Evolutionary conservation across 2,888 invertebrate species (phyloP), one percentile per base, ranked within the genome.

Genomic region (Galerucella pusilla): DNA sequence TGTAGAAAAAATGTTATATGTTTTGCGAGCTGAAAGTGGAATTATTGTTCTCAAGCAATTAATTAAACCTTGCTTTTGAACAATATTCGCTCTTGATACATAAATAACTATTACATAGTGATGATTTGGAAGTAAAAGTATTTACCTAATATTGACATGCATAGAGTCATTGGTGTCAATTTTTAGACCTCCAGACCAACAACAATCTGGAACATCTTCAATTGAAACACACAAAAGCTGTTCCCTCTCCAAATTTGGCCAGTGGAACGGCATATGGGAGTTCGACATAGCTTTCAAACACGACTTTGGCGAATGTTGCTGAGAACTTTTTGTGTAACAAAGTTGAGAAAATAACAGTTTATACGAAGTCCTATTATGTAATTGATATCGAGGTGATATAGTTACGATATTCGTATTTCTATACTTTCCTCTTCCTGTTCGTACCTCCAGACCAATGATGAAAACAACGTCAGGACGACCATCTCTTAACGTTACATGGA

Each of bases 251-350:
- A 94, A 91, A 78, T 96, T 92, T 68, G 97, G 95, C 98, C 99
- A 99, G 88, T 99, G 98, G 89, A 97, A 99, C 20, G 98, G 95
- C 88, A 98, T 92, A 86, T 94, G 94, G 85, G 96, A 96, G 79
- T 95, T 94, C 0, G 97, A 93, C 84, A 96, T 93, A 1, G 97
- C 94, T 75, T 92, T 91, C 85, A 97, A 35, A 73, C 90, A 76
- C 42, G 81, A 73, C 68, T 82, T 83, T 59, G 81, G 83, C 25
- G 92, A 92, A 79, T 91, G 91, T 0, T 94, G 60, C 14, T 46
- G 72, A 7, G 11, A 2, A 14, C 42, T 60, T 67, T 92, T 92
- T 7, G 94, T 93, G 82, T 94, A 93, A 87, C 95, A 96, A 85
- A 93, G 92, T 88, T 99, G 99, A 70, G 97, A 94, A 86, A 99